These are phyloP conservation scores for Caenorhabditis auriculariae DNA, from an alignment of 2,888 invertebrate species.

Conservation along the genomic window DNA sequence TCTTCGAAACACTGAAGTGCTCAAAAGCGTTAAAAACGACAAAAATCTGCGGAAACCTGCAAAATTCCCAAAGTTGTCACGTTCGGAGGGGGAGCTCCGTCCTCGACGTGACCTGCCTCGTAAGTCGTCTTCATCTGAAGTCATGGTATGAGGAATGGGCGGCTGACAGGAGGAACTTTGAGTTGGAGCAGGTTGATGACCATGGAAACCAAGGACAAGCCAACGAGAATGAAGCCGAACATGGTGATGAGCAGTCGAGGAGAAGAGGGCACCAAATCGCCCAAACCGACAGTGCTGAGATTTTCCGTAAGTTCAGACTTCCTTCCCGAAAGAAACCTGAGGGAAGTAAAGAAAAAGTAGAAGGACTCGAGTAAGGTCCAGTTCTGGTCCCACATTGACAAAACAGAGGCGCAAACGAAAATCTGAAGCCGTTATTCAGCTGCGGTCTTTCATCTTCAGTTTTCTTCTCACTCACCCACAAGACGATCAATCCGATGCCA, in stretches of 20 bases:
- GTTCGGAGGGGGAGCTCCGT: background rate
- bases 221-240: conserved; percentile 87
- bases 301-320: background rate
- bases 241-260: conserved; percentile 86
- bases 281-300: conserved; percentile 48
- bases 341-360: conserved; percentile 93
- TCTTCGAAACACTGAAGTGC: conserved; percentile 30
- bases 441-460: background rate
- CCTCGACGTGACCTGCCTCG: conserved; percentile 36
- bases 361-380: conserved; percentile 90
- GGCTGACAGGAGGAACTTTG: conserved; percentile 12
- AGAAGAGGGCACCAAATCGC: conserved; percentile 67
- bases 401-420: conserved; percentile 72
- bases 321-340: conserved; percentile 65
- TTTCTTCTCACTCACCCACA: conserved; percentile 81
- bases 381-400: conserved; percentile 68
- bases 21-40: conserved; percentile 1
- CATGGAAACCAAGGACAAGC: conserved; percentile 65
- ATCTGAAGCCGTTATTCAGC: conserved; percentile 72
- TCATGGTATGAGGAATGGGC: background rate
- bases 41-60: conserved; percentile 7
- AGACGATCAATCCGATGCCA: conserved; percentile 79
- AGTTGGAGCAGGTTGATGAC: conserved; percentile 50
- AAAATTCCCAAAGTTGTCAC: conserved; percentile 19
- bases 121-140: conserved; percentile 50